These are phyloP conservation scores for Aplochiton taeniatus DNA, from an alignment of 2,797 vertebrate genomes.

Conservation along the genomic window DNA sequence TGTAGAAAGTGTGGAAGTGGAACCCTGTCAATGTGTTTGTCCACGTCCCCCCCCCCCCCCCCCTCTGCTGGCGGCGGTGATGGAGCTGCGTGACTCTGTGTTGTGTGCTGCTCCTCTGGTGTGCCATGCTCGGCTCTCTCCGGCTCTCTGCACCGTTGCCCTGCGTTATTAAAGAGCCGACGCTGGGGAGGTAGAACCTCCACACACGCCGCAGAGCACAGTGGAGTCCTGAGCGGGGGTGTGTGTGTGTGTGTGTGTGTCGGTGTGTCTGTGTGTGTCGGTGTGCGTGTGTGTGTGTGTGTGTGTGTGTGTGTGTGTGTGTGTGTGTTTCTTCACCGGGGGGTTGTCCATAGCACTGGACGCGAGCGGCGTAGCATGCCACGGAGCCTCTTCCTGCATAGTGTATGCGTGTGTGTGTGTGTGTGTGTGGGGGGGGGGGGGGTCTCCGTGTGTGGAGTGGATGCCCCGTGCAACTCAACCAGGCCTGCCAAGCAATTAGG, in stretches of 20 bases:
- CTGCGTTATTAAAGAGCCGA: constrained; percentile 43
- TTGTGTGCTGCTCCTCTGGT: constrained; percentile 25
- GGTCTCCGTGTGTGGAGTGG: constrained; percentile 42
- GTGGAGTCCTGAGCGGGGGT: constrained; percentile 10
- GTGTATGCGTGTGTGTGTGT: not conserved
- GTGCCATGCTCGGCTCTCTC: constrained; percentile 29
- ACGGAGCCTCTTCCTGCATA: constrained; percentile 18
- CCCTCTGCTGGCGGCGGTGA: not conserved
- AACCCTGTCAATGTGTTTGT: too few species aligned
- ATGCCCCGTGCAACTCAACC: constrained; percentile 50
- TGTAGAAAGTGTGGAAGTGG: too few species aligned
- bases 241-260: not conserved
- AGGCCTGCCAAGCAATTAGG: constrained; percentile 69
- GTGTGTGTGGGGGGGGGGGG: constrained; percentile 4
- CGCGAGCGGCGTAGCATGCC: constrained; percentile 37
- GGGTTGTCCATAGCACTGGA: constrained; percentile 52
- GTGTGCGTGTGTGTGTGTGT: constrained; percentile 7
- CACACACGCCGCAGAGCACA: constrained; percentile 35
- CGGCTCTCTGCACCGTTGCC: constrained; percentile 25
- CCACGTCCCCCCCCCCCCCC: too few species aligned
- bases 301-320: not conserved
- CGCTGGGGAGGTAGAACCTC: constrained; percentile 1
- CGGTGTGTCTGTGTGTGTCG: not conserved
- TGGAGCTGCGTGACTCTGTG: constrained; percentile 7
- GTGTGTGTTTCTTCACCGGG: constrained; percentile 1